Evolutionary conservation across 2,797 vertebrate genomes (phyloP).

Genomic region (Hoplostethus mediterraneus): DNA sequence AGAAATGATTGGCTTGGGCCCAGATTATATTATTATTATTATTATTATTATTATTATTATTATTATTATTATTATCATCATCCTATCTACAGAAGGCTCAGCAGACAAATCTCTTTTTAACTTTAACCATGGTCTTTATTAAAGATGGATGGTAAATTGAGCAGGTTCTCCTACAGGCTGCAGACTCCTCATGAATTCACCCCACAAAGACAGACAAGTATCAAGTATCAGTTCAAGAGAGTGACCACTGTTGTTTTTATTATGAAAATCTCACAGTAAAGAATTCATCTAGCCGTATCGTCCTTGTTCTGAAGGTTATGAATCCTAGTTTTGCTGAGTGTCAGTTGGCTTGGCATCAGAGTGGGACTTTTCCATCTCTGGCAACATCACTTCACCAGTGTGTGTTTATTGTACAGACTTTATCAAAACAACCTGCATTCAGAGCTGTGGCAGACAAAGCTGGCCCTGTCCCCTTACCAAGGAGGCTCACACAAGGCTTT

Average conservation of each 20-base stretch:
- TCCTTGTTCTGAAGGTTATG: slow-evolving; percentile 18
- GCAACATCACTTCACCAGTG: slow-evolving; percentile 9
- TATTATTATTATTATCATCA: too few relatives aligned
- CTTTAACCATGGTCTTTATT: background rate
- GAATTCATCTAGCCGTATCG: background rate
- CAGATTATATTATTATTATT: too few relatives aligned
- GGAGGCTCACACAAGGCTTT: background rate
- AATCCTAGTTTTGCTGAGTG: background rate
- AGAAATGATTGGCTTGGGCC: too few relatives aligned
- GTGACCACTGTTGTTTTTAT: background rate
- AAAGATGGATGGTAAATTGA: background rate
- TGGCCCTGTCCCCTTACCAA: background rate
- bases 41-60: too few relatives aligned
- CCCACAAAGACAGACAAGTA: background rate
- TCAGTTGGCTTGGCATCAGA: slow-evolving; percentile 5
- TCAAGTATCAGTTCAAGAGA: background rate
- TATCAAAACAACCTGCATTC: background rate
- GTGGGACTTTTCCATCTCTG: background rate
- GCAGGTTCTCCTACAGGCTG: background rate
- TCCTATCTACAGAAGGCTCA: too few relatives aligned
- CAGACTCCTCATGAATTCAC: background rate
- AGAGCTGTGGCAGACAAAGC: slow-evolving; percentile 1
- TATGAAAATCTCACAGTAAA: background rate
- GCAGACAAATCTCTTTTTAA: too few relatives aligned
- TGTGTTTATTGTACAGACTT: background rate